Base-by-base conservation (phyloP, 1,140 invertebrate species). In the Zaprionus ornatus region DNA sequence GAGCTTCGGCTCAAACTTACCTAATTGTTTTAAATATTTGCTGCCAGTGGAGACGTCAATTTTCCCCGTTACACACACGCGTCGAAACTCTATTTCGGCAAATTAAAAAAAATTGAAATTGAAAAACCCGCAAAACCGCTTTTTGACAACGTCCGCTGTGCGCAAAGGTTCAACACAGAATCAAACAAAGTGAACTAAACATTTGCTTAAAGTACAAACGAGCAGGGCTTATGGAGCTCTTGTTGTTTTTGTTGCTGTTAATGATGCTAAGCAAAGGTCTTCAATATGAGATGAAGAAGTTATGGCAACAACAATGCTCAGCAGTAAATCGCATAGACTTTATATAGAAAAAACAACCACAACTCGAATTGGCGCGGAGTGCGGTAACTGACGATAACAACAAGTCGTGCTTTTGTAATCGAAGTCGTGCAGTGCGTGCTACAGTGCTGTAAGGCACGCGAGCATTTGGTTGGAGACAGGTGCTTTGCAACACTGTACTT, bases 161-260 rank as follows among this genome's bases (percentile, higher is more conserved):
- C 15, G 60, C 62, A 61, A 80, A 80, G 74, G 66, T 77, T 70
- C 54, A 40, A 63, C 37, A 54, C 66, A 79, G 79, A 80, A 75
- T 80, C 76, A 67, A 75, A 75, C 69, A 72, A 66, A 72, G 62
- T 55, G 13, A 32, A 55, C 62, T 48, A 62, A 37, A 72, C 61
- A 63, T 52, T 61, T 45, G 59, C 48, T 23, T 72, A 62, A 66
- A 62, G 74, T 76, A 72, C 48, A 66, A 63, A 57, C 13, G 60
- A 50, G 17, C 29, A 23, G 29, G 32, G 55, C 35, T 42, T 45
- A n/a, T 15, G 40, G 2, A 6, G 40, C 15, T 17, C 13, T 45
- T 45, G 7, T 21, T n/a, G 45, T 48, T 19, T 9, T 19, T 48
- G 17, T 48, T 48, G 45, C 21, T 48, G 17, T 62, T 72, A 17